Percentiles rank a stretch among this genome's conserved stretches.
phyloP scores from a whole-genome alignment of 1,140 invertebrate species.

The Lethocerus indicus region DNA sequence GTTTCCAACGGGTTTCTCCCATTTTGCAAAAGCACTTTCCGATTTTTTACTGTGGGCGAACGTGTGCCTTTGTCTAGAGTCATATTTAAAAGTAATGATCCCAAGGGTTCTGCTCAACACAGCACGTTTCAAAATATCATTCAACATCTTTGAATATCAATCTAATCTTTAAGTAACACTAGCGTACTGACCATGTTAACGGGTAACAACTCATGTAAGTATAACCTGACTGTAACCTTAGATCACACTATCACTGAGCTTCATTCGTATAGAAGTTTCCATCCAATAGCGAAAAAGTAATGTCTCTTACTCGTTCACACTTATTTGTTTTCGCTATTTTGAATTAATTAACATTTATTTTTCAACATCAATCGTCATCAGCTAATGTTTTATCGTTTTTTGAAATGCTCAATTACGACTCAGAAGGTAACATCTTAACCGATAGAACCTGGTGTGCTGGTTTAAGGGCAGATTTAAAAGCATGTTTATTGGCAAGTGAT shows the following conservation, averaged over 20 bases:
- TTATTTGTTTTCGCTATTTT: too few relatives aligned
- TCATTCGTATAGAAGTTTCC: background rate
- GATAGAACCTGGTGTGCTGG: conserved; percentile 57
- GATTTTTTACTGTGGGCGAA: conserved; percentile 38
- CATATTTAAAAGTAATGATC: background rate
- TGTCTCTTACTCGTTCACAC: too few relatives aligned
- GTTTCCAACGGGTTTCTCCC: conserved; percentile 44
- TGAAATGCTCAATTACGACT: conserved; percentile 5
- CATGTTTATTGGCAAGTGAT: conserved; percentile 64
- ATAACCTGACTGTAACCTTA: background rate
- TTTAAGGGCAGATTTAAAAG: conserved; percentile 65
- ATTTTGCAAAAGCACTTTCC: too few relatives aligned
- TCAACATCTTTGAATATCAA: too few relatives aligned
- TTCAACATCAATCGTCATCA: background rate
- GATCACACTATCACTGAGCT: background rate
- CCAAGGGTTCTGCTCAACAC: too few relatives aligned
- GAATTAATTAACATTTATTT: too few relatives aligned
- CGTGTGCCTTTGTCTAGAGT: background rate
- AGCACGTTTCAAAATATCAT: too few relatives aligned
- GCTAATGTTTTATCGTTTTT: background rate
- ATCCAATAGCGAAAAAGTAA: background rate
- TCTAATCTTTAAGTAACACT: too few relatives aligned
- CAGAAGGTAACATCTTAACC: conserved; percentile 25
- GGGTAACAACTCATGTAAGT: background rate
- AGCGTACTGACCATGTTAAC: too few relatives aligned